A percentile compares a stretch with the other conserved stretches of the same genome.
These are phyloP conservation scores for Pseudanteris insignis DNA, from an alignment of 2,888 invertebrate genomes.

Conservation along the genomic window DNA sequence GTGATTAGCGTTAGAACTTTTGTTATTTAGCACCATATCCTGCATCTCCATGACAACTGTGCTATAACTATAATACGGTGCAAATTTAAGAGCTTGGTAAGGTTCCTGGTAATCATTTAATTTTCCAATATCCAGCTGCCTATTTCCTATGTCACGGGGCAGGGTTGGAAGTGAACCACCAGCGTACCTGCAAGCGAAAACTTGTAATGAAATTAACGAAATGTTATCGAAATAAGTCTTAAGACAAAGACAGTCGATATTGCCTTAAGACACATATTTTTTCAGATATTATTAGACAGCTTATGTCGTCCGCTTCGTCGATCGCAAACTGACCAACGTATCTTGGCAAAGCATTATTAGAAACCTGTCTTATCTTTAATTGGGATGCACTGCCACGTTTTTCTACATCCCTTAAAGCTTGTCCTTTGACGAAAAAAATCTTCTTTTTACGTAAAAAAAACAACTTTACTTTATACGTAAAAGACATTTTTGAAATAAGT, in stretches of 20 bases:
- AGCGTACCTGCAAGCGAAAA: conserved; percentile 57
- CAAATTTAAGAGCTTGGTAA: conserved; percentile 79
- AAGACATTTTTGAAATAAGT: too few species aligned
- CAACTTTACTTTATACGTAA: too few species aligned
- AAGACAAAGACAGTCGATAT: conserved; percentile 52
- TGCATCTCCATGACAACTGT: conserved; percentile 81
- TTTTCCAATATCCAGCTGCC: conserved; percentile 72
- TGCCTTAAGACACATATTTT: conserved; percentile 50
- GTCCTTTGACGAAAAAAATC: too few species aligned
- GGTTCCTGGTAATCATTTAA: conserved; percentile 83
- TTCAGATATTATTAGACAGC: conserved; percentile 54
- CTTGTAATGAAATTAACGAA: conserved; percentile 32
- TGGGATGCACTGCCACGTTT: too few species aligned
- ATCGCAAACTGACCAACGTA: conserved; percentile 50
- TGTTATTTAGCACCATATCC: conserved; percentile 71
- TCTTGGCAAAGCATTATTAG: conserved; percentile 27
- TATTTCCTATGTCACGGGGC: conserved; percentile 68
- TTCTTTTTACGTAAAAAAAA: too few species aligned
- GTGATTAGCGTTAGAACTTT: conserved; percentile 60
- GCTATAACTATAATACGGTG: conserved; percentile 81
- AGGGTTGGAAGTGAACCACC: conserved; percentile 62
- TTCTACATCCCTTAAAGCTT: too few species aligned
- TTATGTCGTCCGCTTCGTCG: conserved; percentile 54
- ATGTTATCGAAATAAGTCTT: too few species aligned
- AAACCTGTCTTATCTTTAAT: conserved; percentile 34